Evolutionary conservation across 2,113 vertebrate species (phyloP).

Genomic region (Myxocyprinus asiaticus): DNA sequence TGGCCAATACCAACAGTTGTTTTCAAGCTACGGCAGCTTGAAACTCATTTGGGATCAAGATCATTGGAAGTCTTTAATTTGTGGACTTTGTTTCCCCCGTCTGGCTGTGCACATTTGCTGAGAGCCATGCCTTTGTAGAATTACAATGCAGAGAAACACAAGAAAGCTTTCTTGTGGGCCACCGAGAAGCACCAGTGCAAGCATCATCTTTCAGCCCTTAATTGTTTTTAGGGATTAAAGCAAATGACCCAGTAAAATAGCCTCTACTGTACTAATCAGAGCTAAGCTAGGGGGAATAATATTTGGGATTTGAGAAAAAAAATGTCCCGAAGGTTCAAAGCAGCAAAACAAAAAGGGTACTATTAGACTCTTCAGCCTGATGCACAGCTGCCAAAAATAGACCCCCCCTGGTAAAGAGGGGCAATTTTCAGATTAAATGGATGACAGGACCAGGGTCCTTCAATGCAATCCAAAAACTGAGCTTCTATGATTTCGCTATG

Average conservation of each 20-base stretch:
- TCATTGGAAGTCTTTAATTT: neutral
- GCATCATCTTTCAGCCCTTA: constrained; percentile 66
- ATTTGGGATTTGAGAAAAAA: constrained; percentile 62
- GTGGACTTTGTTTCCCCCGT: neutral
- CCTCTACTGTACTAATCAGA: constrained; percentile 68
- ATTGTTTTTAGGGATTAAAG: constrained; percentile 75
- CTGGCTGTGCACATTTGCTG: constrained; percentile 4
- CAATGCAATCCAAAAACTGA: constrained; percentile 66
- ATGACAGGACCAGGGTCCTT: constrained; percentile 65
- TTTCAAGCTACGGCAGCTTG: too few species aligned
- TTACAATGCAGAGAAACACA: constrained; percentile 54
- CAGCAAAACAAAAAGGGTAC: constrained; percentile 74
- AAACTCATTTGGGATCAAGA: neutral
- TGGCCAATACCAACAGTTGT: too few species aligned
- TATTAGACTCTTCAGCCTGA: constrained; percentile 61
- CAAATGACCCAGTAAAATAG: constrained; percentile 76
- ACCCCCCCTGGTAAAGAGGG: constrained; percentile 52
- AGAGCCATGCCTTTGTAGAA: constrained; percentile 31
- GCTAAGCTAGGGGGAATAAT: constrained; percentile 62
- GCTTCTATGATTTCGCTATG: constrained; percentile 61
- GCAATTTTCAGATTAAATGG: constrained; percentile 79
- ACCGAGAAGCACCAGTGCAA: constrained; percentile 51
- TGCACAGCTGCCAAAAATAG: constrained; percentile 67
- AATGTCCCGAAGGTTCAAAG: constrained; percentile 69
- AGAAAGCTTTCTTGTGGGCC: constrained; percentile 61